Conservation (phyloP, 2,888 invertebrate species). For the Ectemnius cavifrons region DNA sequence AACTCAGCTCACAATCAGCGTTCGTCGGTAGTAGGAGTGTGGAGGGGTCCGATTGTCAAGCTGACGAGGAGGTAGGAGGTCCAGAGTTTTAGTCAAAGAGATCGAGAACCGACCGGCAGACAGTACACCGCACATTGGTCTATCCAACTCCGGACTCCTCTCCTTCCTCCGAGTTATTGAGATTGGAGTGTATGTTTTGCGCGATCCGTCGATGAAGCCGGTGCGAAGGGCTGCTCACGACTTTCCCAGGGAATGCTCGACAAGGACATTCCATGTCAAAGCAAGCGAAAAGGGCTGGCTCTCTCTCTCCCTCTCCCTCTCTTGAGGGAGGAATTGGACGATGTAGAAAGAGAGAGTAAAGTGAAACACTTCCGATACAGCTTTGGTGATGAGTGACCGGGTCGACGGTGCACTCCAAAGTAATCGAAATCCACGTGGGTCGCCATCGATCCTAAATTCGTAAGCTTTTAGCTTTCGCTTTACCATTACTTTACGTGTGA, state of each 20-base stretch:
- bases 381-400: slow-evolving; percentile 60
- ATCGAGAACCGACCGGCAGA: not conserved
- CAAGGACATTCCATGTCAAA: no score
- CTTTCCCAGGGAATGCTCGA: no score
- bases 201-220: slow-evolving; percentile 8
- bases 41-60: no score
- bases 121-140: no score
- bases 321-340: slow-evolving; percentile 9
- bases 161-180: slow-evolving; percentile 12
- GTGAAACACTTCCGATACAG: slow-evolving; percentile 59
- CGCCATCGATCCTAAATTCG: slow-evolving; percentile 66
- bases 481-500: slow-evolving; percentile 39
- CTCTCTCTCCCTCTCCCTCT: not conserved
- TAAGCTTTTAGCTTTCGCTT: slow-evolving; percentile 60
- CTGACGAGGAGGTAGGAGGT: no score
- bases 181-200: slow-evolving; percentile 21
- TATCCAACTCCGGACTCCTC: not conserved
- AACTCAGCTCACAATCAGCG: no score
- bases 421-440: slow-evolving; percentile 69
- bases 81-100: not conserved
- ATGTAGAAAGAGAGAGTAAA: slow-evolving; percentile 26
- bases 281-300: not conserved
- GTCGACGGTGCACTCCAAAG: slow-evolving; percentile 59
- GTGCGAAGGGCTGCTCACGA: not conserved
- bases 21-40: no score